Percentiles rank a stretch among this genome's conserved stretches.
These are phyloP conservation scores for Diaprepes abbreviatus DNA, from an alignment of 2,888 invertebrate genomes.

Conservation along the genomic window DNA sequence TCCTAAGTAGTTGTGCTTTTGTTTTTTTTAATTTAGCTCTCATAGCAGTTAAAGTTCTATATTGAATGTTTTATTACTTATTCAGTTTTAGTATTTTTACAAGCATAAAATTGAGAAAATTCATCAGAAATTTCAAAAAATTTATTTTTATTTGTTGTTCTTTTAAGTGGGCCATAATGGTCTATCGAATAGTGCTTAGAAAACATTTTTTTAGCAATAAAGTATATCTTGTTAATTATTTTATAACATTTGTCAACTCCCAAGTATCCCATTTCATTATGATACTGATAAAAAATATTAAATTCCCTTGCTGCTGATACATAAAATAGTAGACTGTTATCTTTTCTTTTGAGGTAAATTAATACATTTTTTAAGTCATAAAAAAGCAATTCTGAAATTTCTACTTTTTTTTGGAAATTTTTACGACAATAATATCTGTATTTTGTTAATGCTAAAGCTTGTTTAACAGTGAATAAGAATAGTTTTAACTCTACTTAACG, in stretches of 20 bases:
- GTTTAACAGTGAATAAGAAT: not conserved
- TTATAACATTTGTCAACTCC: constrained; percentile 49
- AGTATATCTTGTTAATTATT: constrained; percentile 48
- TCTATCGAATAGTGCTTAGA: constrained; percentile 51
- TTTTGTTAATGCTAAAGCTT: not conserved
- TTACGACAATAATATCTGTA: not conserved
- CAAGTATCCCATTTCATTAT: constrained; percentile 50
- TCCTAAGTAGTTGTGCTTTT: too few relatives aligned
- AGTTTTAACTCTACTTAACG: constrained; percentile 50
- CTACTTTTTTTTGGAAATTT: not conserved
- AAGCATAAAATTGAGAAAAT: constrained; percentile 58
- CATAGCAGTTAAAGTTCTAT: too few relatives aligned
- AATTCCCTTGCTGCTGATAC: too few relatives aligned
- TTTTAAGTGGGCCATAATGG: constrained; percentile 57
- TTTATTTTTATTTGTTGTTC: constrained; percentile 56
- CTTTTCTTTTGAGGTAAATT: too few relatives aligned
- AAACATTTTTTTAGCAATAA: constrained; percentile 50
- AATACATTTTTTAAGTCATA: too few relatives aligned
- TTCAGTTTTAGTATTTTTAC: constrained; percentile 53
- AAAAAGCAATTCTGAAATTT: too few relatives aligned
- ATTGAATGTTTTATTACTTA: too few relatives aligned
- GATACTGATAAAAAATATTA: constrained; percentile 30
- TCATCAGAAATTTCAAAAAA: constrained; percentile 59
- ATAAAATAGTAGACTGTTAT: too few relatives aligned
- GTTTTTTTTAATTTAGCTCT: too few relatives aligned